These are phyloP conservation scores for Ophiodon elongatus DNA, from an alignment of 2,113 vertebrate species.

Conservation along the genomic window DNA sequence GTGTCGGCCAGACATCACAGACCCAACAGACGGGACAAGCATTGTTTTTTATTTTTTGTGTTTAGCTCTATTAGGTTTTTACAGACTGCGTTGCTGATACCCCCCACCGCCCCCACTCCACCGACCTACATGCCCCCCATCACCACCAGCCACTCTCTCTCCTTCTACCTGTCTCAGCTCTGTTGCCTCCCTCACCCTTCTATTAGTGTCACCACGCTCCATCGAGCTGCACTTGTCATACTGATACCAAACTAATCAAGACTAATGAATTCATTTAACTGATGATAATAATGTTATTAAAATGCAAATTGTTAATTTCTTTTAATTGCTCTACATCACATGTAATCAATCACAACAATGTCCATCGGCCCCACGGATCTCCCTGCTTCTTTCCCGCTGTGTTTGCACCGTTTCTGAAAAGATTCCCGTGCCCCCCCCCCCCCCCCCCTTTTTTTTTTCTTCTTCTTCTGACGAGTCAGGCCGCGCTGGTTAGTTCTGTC, in stretches of 20 bases:
- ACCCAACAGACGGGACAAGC: background rate
- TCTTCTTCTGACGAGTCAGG: conserved; percentile 8
- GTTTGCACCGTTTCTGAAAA: background rate
- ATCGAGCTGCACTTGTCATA: conserved; percentile 83
- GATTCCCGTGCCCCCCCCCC: conserved; percentile 10
- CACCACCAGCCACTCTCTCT: background rate
- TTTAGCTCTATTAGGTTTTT: background rate
- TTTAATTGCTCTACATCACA: conserved; percentile 93
- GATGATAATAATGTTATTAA: conserved; percentile 96
- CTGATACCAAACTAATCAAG: conserved; percentile 91
- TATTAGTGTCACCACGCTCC: conserved; percentile 82
- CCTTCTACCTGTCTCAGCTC: conserved; percentile 48
- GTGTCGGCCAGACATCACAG: background rate
- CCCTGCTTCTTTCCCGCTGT: conserved; percentile 21
- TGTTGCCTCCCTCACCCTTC: conserved; percentile 51
- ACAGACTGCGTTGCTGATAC: background rate
- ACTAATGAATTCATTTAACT: conserved; percentile 96
- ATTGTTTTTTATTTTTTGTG: background rate
- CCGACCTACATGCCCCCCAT: no score
- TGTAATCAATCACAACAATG: conserved; percentile 89
- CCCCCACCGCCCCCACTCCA: no score
- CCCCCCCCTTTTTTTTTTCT: background rate
- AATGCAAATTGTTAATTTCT: conserved; percentile 97
- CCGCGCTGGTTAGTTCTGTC: conserved; percentile 43
- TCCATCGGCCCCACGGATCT: conserved; percentile 59